Conservation (phyloP, 1,140 invertebrate genomes). For the Phenacoccus solenopsis region DNA sequence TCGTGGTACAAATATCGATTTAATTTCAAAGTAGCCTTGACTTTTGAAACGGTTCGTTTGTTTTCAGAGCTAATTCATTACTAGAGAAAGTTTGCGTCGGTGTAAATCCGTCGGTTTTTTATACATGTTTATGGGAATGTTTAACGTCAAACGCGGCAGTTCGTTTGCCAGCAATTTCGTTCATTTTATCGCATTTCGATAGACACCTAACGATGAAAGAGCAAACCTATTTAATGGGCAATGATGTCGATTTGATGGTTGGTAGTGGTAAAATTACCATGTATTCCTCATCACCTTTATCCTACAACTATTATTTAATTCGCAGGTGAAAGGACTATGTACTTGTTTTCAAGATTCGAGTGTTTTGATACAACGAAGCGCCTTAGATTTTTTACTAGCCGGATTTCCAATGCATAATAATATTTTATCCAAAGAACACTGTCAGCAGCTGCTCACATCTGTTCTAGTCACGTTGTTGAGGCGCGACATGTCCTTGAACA, state of each 20-base stretch:
- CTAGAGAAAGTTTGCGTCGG: constrained; percentile 67
- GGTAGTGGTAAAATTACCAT: constrained; percentile 22
- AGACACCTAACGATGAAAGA: constrained; percentile 69
- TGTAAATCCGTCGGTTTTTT: constrained; percentile 69
- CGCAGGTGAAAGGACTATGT: constrained; percentile 50
- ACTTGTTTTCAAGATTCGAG: constrained; percentile 64
- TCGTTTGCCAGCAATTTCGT: constrained; percentile 71
- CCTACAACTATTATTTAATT: neutral
- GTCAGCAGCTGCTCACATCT: constrained; percentile 63
- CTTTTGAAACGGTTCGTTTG: constrained; percentile 33
- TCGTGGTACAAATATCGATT: constrained; percentile 40
- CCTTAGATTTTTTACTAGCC: constrained; percentile 68
- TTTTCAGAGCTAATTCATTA: constrained; percentile 60
- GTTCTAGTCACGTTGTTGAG: constrained; percentile 71
- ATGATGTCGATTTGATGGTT: constrained; percentile 74
- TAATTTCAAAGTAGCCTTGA: constrained; percentile 48
- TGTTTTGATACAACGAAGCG: constrained; percentile 74
- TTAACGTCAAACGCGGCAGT: constrained; percentile 68
- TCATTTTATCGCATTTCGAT: constrained; percentile 70
- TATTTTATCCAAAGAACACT: constrained; percentile 57
- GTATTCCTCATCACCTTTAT: neutral
- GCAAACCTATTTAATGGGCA: constrained; percentile 74
- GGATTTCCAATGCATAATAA: constrained; percentile 78
- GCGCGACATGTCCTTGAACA: constrained; percentile 84
- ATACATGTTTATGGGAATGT: constrained; percentile 81